Base-by-base conservation (phyloP, 2,888 invertebrate species). In the Plebejus argus region DNA sequence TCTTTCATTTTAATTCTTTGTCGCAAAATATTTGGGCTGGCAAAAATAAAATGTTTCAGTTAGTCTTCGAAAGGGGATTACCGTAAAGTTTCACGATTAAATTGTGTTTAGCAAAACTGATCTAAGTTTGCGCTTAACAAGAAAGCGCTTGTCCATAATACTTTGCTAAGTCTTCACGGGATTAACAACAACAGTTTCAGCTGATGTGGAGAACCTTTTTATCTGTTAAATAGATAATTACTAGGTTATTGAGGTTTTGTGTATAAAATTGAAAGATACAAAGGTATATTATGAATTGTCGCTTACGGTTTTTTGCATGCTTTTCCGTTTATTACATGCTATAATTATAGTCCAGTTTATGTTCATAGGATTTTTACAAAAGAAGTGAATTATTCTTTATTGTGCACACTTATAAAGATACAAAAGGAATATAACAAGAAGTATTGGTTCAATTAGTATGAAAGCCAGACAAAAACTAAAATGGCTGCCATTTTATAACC, bases 41-140 rank as follows among this genome's bases (percentile, higher is more conserved):
- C 18, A 53, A 61, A 61, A 58, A 58, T 20, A 3, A 61, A 66
- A 33, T 6, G 66, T 28, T 66, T 33, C 66, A 66, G 12, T 61
- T 23, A 10, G 15, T 33, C 28, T 66, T 33, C 12, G 15, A 28
- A 66, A 33, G 5, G 66, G 66, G 66, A 33, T 66, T 15, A 66
- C 28, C 28, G 66, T 66, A 45, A 45, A 45, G 39, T 39, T 53
- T 20, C n/a, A 74, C 28, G 15, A 49, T 49, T 53, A 53, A 74
- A 49, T 53, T 53, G 20, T 45, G 39, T 45, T 72, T 72, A 72
- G 23, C 72, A 72, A 72, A 72, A 72, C 71, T 72, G 71, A 71
- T 71, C 39, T 71, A 71, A 71, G 71, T 71, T 71, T 39, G 15
- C 35, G 35, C 71, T 71, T 71, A 20, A 71, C 71, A 71, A 71